A percentile compares a stretch with the other conserved stretches of the same genome.
Conservation (phyloP, 35 echinoderm and acorn worm genomes). For the Eucidaris tribuloides region DNA sequence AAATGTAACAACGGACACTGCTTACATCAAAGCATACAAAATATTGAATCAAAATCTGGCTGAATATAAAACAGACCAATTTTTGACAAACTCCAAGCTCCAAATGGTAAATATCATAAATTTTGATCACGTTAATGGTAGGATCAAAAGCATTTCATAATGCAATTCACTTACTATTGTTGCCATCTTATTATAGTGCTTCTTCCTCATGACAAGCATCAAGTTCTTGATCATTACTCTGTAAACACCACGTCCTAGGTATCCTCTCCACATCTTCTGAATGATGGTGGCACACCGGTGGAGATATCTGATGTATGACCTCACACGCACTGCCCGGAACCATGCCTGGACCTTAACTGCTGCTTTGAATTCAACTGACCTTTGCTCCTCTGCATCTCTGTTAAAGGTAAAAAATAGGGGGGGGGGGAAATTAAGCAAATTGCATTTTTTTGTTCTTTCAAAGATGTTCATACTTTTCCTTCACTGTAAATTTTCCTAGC, state of each 20-base stretch:
- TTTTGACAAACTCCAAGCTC: background rate
- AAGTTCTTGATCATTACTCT: slow-evolving; percentile 68
- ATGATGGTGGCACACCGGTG: slow-evolving; percentile 80
- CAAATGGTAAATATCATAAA: background rate
- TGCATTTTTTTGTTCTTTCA: no score
- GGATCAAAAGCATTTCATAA: background rate
- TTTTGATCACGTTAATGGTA: background rate
- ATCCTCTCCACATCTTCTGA: slow-evolving; percentile 89
- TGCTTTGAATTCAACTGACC: slow-evolving; percentile 61
- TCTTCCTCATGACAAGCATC: slow-evolving; percentile 81
- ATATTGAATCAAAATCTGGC: no score
- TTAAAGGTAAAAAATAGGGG: no score
- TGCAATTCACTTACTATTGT: slow-evolving; percentile 82
- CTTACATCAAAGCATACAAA: no score
- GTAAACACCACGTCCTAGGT: slow-evolving; percentile 64
- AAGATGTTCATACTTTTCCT: no score
- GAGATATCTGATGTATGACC: slow-evolving; percentile 74
- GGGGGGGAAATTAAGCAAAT: no score
- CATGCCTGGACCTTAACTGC: slow-evolving; percentile 84
- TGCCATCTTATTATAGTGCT: slow-evolving; percentile 94
- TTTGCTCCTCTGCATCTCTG: slow-evolving; percentile 78
- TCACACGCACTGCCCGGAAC: slow-evolving; percentile 81
- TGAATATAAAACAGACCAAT: no score
- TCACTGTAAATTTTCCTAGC: no score
- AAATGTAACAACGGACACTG: no score